A percentile compares a stretch with the other conserved stretches of the same genome.
These are phyloP conservation scores for Eumacrocentrus americanus DNA, from an alignment of 2,888 invertebrate genomes.

Conservation along the genomic window DNA sequence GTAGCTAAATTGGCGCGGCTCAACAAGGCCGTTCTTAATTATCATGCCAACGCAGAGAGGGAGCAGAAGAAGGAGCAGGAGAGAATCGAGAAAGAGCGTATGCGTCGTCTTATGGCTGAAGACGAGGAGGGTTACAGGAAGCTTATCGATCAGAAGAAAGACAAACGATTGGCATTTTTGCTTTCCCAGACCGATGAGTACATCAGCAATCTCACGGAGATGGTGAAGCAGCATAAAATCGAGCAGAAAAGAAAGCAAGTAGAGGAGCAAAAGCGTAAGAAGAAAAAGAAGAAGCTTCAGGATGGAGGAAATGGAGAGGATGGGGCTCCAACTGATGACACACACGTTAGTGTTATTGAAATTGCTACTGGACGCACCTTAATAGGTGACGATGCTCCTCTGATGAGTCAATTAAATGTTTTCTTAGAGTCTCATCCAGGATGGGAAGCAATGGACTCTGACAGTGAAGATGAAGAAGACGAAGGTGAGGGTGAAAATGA, in stretches of 20 bases:
- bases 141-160: conserved; percentile 99
- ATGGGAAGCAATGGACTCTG: conserved; percentile 85
- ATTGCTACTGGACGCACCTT: conserved; percentile 78
- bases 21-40: conserved; percentile 95
- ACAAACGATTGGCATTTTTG: conserved; percentile 96
- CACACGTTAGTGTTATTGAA: conserved; percentile 88
- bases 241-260: conserved; percentile 90
- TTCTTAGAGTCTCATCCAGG: conserved; percentile 93
- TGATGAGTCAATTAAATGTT: conserved; percentile 81
- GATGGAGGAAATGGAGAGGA: conserved; percentile 77
- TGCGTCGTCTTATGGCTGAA: conserved; percentile 98
- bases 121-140: conserved; percentile 99
- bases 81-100: conserved; percentile 97
- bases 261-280: conserved; percentile 83
- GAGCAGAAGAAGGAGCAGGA: conserved; percentile 99
- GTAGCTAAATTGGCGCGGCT: conserved; percentile 84
- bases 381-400: conserved; percentile 85
- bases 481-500: conserved; percentile 71
- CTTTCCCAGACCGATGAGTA: conserved; percentile 99
- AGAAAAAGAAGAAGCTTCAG: conserved; percentile 75
- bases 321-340: conserved; percentile 80
- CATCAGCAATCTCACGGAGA: conserved; percentile 94
- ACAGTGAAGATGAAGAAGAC: conserved; percentile 72
- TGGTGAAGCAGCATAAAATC: conserved; percentile 95
- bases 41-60: conserved; percentile 97